Base-by-base conservation (phyloP, 2,113 vertebrate genomes). In the Dasypus novemcinctus region DNA sequence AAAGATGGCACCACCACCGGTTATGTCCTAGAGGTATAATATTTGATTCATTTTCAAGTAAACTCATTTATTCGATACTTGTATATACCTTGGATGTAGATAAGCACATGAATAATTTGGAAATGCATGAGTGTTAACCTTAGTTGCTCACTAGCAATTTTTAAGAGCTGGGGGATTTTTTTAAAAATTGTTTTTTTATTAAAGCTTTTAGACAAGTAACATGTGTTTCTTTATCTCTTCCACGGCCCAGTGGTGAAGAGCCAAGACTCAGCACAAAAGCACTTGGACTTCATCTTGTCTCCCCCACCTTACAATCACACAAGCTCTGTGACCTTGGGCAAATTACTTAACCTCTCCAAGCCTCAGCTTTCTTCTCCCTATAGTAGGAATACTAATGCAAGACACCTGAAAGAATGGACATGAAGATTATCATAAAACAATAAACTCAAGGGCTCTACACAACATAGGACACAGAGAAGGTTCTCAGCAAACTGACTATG, bases 31-130 rank as follows among this genome's bases (percentile, higher is more conserved):
- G 38, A 84, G 52, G 25, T 15, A 9, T 83, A 76, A 18, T 68
- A 49, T 79, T 91, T 84, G 15, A 87, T 95, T 93, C 41, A 31
- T 69, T 95, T 91, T 83, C 57, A 80, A 89, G 71, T 59, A 86
- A 86, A 71, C 25, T 79, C 46, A 79, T 59, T 87, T 90, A 59
- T 25, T 33, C 12, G 6, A 29, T 68, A 76, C 15, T 84, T 33
- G 36, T 64, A 54, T 25, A 41, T 27, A 7, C 33, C 57, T 68
- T 83, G 43, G 20, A 33, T 82, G 4, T 27, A 79, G 43, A 74
- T 82, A 82, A 68, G 8, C 41, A 31, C 18, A 49, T 11, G 4
- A 23, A 78, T 88, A 86, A 85, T 69, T 36, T 61, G 18, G 8
- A 94, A 81, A 81, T 59, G 21, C 38, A 27, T 78, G 14, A 66